phyloP scores from a whole-genome alignment of 2,888 invertebrate genomes.

The Drosophila macrospina region DNA sequence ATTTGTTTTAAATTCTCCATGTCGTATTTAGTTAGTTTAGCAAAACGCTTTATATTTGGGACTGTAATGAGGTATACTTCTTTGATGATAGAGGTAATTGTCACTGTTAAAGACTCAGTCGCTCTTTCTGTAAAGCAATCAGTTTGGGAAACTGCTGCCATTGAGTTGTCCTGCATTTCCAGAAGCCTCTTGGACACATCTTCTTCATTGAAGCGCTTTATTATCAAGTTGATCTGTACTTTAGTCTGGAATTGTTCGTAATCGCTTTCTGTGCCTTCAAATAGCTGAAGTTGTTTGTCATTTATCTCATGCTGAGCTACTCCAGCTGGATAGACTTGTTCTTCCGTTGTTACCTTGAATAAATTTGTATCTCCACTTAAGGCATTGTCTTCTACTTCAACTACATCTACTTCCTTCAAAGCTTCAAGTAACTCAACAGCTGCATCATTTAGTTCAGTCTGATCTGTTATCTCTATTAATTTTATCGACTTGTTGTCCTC shows the following conservation, averaged over 20 bases:
- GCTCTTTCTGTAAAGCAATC: background rate
- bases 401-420: background rate
- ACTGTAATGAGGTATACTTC: too few relatives aligned
- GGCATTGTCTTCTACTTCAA: too few relatives aligned
- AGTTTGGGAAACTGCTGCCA: background rate
- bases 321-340: too few relatives aligned
- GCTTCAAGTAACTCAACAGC: background rate
- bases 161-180: too few relatives aligned
- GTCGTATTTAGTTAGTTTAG: background rate
- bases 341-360: too few relatives aligned
- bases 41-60: background rate
- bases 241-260: background rate
- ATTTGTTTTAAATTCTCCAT: background rate
- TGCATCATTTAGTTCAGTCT: too few relatives aligned
- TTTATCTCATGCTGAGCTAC: too few relatives aligned
- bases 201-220: background rate
- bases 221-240: background rate
- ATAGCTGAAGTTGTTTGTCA: too few relatives aligned
- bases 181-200: background rate
- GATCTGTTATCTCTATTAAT: too few relatives aligned
- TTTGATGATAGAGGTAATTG: background rate
- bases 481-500: too few relatives aligned
- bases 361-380: too few relatives aligned
- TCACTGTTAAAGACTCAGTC: background rate
- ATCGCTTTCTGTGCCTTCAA: too few relatives aligned